Evolutionary conservation across 1,140 invertebrate genomes (phyloP), one percentile per base, ranked within the genome.

Genomic region (Stenopsyche tienmushanensis): DNA sequence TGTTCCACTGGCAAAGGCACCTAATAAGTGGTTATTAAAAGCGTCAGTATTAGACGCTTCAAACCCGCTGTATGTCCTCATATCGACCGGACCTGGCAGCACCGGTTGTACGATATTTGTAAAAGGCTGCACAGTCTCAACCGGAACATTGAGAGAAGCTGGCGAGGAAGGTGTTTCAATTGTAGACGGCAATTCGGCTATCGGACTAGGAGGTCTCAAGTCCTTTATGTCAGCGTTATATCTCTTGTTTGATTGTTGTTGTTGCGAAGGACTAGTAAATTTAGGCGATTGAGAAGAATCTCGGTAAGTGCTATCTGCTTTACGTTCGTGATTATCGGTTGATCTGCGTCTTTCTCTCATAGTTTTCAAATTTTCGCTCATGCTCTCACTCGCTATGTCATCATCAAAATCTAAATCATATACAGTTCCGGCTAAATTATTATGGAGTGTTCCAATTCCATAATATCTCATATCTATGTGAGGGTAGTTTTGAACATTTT

Each of bases 361-460:
- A 9, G 90, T 88, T 72, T 90, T 84, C 1, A 94, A 74, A n/a
- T n/a, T n/a, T 78, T 93, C 90, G 64, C 90, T 88, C 58, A 92
- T 87, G 69, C 83, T 86, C 24, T 89, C 85, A 62, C 88, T 89
- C 7, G 85, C 85, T 7, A 89, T 85, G 69, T 94, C 92, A 69
- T 94, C 92, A 66, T 93, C 89, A 62, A 90, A 91, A 74, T 93
- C 90, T 70, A 92, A 86, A 72, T 92, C 90, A 68, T 93, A 95
- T 0, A 94, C 92, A 1, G 92, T 94, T 1, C 92, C 92, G 2
- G 88, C 86, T 21, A 94, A 80, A 76, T 91, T 91, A 72, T 86
- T 90, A 57, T 88, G 86, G 42, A 89, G 89, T 80, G 70, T 82
- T 17, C 69, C 77, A 54, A 72, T 73, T 45, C 73, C 82, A 72